Base-by-base conservation (phyloP, 64 coral and sea anemone genomes). In the Cladopsammia gracilis region DNA sequence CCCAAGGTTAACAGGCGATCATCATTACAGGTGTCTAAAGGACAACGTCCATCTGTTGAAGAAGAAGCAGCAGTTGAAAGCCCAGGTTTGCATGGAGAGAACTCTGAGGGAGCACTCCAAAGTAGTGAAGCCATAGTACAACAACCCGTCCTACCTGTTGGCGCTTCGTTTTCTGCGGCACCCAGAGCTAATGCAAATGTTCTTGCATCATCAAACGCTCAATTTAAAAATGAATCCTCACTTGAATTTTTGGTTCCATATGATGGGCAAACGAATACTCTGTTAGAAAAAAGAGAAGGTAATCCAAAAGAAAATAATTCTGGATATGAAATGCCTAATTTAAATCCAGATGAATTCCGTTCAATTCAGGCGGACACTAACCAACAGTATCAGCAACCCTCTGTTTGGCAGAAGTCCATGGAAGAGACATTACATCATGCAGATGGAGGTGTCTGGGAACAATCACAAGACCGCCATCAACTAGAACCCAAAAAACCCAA, bases 151-250 rank as follows among this genome's bases (percentile, higher is more conserved):
- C 46, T 84, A 65, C 43, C 80, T 25, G 61, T 67, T 20, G 80
- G 42, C 1, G 8, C 25, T 49, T 84, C 80, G 8, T 64, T 84
- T 48, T 84, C 80, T 25, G 60, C 58, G 6, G 62, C 61, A 62
- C 80, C 80, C 42, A 68, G 42, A 84, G 80, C 62, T 46, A 84
- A 84, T 68, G 80, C 80, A 22, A 84, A 84, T 49, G 80, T 19
- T 9, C 80, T 84, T 48, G 80, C 80, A 50, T 84, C 80, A 24
- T 84, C 80, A 68, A 49, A 4, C 7, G 22, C 60, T 6, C 80
- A 68, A 66, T 68, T 67, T 84, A 42, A 84, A 12, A 48, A 68
- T 25, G 61, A 84, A 67, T 49, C 80, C 7, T 51, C 80, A 15
- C 44, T 67, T 3, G 80, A 84, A 12, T 84, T 84, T 84, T 68